A percentile compares a stretch with the other conserved stretches of the same genome.
phyloP scores from a whole-genome alignment of 2,888 invertebrate genomes.

The Andrena bucephala region DNA sequence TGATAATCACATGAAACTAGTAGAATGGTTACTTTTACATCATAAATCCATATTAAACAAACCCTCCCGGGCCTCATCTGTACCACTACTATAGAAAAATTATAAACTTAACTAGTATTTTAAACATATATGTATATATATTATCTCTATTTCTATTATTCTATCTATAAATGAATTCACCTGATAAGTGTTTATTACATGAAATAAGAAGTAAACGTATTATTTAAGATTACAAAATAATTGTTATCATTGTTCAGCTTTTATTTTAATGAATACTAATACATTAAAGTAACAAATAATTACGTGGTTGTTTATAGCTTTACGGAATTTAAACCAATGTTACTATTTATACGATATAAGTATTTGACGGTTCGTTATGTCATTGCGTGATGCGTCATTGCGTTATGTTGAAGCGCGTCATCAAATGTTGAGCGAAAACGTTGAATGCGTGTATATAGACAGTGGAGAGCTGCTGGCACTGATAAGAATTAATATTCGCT shows the following conservation, averaged over 20 bases:
- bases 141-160: background rate
- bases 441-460: background rate
- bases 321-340: no score
- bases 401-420: background rate
- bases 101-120: slow-evolving; percentile 16
- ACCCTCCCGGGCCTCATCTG: slow-evolving; percentile 26
- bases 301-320: no score
- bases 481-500: background rate
- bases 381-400: background rate
- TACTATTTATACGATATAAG: background rate
- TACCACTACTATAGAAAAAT: slow-evolving; percentile 19
- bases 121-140: background rate
- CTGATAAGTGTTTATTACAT: background rate
- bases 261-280: no score
- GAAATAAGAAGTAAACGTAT: background rate
- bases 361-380: background rate
- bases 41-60: background rate
- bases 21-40: slow-evolving; percentile 56
- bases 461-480: background rate
- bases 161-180: background rate
- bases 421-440: background rate
- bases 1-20: slow-evolving; percentile 45
- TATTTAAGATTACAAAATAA: background rate
- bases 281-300: no score
- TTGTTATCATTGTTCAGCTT: no score